A percentile compares a stretch with the other conserved stretches of the same genome.
phyloP scores from a whole-genome alignment of 2,888 invertebrate genomes.

The Ctenicera cuprea region DNA sequence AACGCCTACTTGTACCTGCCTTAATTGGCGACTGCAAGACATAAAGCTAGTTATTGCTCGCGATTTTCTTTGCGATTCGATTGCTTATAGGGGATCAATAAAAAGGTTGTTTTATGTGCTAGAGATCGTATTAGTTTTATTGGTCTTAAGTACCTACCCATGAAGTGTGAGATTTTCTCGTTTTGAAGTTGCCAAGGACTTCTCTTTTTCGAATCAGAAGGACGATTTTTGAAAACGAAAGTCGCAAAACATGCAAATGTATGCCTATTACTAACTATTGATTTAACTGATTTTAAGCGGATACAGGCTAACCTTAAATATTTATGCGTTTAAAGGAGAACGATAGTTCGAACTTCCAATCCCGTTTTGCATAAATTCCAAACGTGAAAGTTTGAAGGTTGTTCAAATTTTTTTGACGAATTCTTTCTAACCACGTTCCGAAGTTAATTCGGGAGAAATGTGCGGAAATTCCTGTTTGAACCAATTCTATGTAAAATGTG shows the following conservation, averaged over 20 bases:
- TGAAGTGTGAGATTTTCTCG: too few relatives aligned
- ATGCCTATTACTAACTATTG: too few relatives aligned
- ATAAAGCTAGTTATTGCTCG: constrained; percentile 1
- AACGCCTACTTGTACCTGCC: constrained; percentile 11
- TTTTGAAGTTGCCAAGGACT: background rate
- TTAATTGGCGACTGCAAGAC: background rate
- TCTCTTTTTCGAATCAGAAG: too few relatives aligned
- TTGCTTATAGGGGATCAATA: background rate
- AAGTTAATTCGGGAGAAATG: background rate
- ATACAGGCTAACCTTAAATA: background rate
- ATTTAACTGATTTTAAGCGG: background rate
- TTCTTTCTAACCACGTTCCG: background rate
- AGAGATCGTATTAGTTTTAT: too few relatives aligned
- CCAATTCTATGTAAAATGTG: too few relatives aligned
- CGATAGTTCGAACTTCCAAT: background rate
- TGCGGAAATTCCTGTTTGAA: background rate
- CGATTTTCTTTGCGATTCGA: constrained; percentile 8
- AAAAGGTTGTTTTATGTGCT: background rate
- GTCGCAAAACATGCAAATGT: too few relatives aligned
- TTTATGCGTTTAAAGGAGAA: constrained; percentile 9
- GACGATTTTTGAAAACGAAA: too few relatives aligned
- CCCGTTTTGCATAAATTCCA: constrained; percentile 19
- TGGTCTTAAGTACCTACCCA: too few relatives aligned
- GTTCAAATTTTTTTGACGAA: background rate
- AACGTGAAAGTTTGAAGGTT: constrained; percentile 19